These are phyloP conservation scores for Prunella strophiata DNA, from an alignment of 2,797 vertebrate genomes.

Conservation along the genomic window DNA sequence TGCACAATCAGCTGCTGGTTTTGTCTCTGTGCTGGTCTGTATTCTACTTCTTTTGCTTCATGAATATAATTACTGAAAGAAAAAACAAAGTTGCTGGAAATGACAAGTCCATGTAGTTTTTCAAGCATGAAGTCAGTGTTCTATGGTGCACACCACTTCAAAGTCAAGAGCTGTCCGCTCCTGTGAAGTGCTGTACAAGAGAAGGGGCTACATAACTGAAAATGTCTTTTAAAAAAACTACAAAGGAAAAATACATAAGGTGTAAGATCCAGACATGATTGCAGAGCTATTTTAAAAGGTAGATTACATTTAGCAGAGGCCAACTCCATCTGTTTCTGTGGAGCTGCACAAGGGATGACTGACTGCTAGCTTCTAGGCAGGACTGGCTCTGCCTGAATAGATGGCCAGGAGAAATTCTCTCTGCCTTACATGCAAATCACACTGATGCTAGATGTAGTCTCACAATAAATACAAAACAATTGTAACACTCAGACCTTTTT, in stretches of 20 bases:
- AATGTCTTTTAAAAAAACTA: not conserved
- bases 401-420: not conserved
- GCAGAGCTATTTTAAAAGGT: not conserved
- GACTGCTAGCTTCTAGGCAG: not conserved
- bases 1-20: not conserved
- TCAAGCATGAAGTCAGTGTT: not conserved
- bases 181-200: rapidly evolving
- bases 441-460: not conserved
- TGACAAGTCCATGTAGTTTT: not conserved
- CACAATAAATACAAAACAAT: not conserved
- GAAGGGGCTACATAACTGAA: not conserved
- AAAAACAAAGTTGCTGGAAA: not conserved
- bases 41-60: not conserved
- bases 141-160: not conserved
- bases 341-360: not conserved
- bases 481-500: not conserved
- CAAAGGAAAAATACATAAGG: not conserved
- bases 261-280: not conserved
- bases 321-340: not conserved
- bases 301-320: not conserved
- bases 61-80: not conserved
- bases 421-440: not conserved
- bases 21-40: not conserved
- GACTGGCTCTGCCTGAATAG: not conserved
- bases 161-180: not conserved